Base-by-base conservation (phyloP, 1,140 invertebrate genomes). In the Trinorchestia longiramus region DNA sequence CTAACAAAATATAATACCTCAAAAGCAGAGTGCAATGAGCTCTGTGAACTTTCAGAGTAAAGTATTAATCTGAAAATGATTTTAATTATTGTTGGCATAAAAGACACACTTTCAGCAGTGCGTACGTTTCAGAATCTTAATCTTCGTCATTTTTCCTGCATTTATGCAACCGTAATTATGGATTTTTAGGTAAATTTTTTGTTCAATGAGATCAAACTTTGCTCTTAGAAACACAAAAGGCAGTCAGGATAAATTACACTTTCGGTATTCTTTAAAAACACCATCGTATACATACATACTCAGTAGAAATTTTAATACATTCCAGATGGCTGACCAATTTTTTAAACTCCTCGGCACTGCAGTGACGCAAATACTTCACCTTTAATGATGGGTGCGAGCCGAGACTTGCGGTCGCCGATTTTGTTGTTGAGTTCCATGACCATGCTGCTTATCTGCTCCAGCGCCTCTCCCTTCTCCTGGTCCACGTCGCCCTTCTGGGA, bases 331-430 rank as follows among this genome's bases (percentile, higher is more conserved):
- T 23, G 11, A 77, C 3, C 1, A 77, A 77, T 36, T 3, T 36
- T 36, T 77, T 3, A 77, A 15, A 77, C 8, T 77, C 62, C 62
- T 77, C 62, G 62, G 11, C 62, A 23, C 62, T 11, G 62, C 15
- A 77, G 28, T 3, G 62, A 19, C 62, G 15, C 62, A 36, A 36
- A 77, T 53, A 28, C 62, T 4, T 94, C 97, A 97, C 98, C 97
- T 97, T 98, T 98, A 90, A 98, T 98, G 0, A 98, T 97, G 8
- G 98, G 98, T 6, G 98, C 98, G 41, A 98, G 97, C 96, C 98
- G 97, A 36, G 97, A 97, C 97, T 98, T 98, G 96, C 98, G 98
- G 42, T 97, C 97, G 0, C 97, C 97, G 95, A 98, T 98, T 95
- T 97, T 97, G 6, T 97, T 97, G 77, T 97, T 97, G 4, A 98